Base-by-base conservation (phyloP, 2,113 vertebrate species). In the Malurus cyaneus region DNA sequence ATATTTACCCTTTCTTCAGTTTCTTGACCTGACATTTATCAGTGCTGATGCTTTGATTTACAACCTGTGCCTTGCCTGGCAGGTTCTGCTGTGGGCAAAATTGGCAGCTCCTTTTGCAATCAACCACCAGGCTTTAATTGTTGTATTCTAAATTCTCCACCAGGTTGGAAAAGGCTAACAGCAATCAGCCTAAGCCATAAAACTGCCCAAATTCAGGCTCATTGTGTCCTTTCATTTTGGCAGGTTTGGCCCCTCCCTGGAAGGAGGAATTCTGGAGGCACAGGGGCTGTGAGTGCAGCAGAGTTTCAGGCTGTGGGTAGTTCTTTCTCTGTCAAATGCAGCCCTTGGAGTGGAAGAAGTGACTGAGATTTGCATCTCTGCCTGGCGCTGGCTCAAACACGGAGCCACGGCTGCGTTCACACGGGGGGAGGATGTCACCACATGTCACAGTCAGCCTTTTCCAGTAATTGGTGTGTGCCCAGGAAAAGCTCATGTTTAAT, bases 361-460 rank as follows among this genome's bases (percentile, higher is more conserved):
- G 79, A 39, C 53, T 52, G 89, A 91, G 79, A 92, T 88, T 89
- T 92, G 81, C 74, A 83, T 94, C 62, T 47, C 14, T 28, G 73
- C 28, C 50, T 39, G 54, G 70, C 1, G 3, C 76, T 78, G 84
- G 25, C 42, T n/a, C 73, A 8, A 32, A 65, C 26, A 2, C 17
- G 20, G 57, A 86, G 59, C 34, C 19, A 5, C 0, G 12, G 78
- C 79, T 31, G 4, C 0, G 3, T 56, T 89, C 79, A n/a, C 61
- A 46, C 0, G 1, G 50, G 28, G 20, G 46, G 31, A 86, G 73
- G 84, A 49, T 61, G 52, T 46, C 62, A 70, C 67, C 67, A 11
- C 8, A 0, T 57, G 47, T 59, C 49, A 3, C 82, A 32, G 25
- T 21, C 44, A 50, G 44, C 47, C 36, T 14, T 79, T 93, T 89